Evolutionary conservation across 2,113 vertebrate species (phyloP).

Genomic region (Ardeotis arabs): DNA sequence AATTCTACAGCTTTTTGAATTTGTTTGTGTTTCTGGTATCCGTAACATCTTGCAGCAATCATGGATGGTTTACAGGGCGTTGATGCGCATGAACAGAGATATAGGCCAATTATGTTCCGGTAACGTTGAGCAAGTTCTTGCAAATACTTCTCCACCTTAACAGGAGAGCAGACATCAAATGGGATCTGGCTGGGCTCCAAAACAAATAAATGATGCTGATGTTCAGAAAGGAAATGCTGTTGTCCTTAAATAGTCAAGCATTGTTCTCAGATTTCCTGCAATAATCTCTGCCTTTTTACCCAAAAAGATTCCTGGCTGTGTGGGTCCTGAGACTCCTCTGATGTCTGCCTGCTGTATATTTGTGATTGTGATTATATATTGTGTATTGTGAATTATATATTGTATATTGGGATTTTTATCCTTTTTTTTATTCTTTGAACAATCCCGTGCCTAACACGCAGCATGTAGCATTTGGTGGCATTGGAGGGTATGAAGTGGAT

Average conservation of each 20-base stretch:
- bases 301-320: not conserved
- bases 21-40: not conserved
- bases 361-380: not conserved
- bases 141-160: constrained; percentile 57
- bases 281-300: constrained; percentile 44
- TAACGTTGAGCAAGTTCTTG: not conserved
- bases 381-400: too few relatives aligned
- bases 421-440: not conserved
- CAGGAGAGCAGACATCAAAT: not conserved
- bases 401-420: not conserved
- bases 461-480: not conserved
- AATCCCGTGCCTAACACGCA: not conserved
- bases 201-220: constrained; percentile 52
- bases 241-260: constrained; percentile 65
- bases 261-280: constrained; percentile 66
- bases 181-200: constrained; percentile 39
- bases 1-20: not conserved
- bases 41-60: not conserved
- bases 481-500: not conserved
- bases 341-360: not conserved
- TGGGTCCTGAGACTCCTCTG: not conserved
- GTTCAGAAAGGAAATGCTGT: constrained; percentile 52
- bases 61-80: not conserved
- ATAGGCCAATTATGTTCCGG: not conserved
- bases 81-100: not conserved